A percentile compares a stretch with the other conserved stretches of the same genome.
Conservation (phyloP, 2,797 vertebrate species). For the Ctenosaura bakeri region DNA sequence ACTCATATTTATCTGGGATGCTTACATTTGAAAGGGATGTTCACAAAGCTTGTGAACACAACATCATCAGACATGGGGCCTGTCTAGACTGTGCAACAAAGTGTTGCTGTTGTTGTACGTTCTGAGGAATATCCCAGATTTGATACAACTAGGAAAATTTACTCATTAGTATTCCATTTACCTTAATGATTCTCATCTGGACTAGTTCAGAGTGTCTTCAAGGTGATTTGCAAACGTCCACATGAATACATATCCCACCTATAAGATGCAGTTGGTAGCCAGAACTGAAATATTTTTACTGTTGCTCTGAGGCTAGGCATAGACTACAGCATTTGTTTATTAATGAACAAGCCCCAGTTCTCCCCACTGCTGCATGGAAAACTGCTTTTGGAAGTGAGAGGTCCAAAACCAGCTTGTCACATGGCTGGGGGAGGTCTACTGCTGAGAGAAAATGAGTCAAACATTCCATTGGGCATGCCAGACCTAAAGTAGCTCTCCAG, state of each 20-base stretch:
- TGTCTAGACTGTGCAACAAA: not conserved
- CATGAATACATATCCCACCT: no score
- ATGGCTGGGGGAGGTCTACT: not conserved
- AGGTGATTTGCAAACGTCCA: not conserved
- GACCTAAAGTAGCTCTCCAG: not conserved
- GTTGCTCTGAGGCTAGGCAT: not conserved
- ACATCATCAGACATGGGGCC: not conserved
- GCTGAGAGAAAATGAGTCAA: not conserved
- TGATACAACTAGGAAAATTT: not conserved
- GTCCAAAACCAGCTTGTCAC: slow-evolving; percentile 3
- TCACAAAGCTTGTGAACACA: not conserved
- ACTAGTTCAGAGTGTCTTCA: not conserved
- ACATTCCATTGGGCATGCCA: not conserved
- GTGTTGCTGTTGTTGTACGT: not conserved
- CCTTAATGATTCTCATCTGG: not conserved
- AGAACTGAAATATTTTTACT: not conserved
- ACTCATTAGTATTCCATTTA: not conserved
- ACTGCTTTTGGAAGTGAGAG: slow-evolving; percentile 2
- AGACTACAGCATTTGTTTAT: not conserved
- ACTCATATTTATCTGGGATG: not conserved
- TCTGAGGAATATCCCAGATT: not conserved
- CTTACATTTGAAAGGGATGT: not conserved
- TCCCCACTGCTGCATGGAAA: not conserved
- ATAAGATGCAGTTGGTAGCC: not conserved
- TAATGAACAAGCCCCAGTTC: not conserved